These are phyloP conservation scores for Geodia barretti DNA, from an alignment of 37 sponge, comb jelly and placozoan genomes.

Conservation along the genomic window DNA sequence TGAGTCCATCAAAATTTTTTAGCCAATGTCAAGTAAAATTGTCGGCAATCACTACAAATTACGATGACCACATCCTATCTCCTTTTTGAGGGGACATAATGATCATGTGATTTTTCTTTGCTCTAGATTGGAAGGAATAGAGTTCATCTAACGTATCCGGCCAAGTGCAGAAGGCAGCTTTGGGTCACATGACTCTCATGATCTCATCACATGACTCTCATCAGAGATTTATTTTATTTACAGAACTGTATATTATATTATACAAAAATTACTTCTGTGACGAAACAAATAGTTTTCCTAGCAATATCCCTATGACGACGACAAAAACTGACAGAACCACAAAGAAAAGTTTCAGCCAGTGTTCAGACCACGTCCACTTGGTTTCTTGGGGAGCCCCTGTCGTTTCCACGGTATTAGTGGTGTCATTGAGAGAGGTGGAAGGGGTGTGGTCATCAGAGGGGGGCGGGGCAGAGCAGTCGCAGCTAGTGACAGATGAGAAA, in stretches of 20 bases:
- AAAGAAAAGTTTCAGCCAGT: conserved; percentile 17
- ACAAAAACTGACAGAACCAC: conserved; percentile 9
- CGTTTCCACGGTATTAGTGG: not conserved
- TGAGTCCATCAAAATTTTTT: too few relatives aligned
- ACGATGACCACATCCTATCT: too few relatives aligned
- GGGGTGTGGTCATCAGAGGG: not conserved
- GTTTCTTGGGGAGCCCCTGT: not conserved
- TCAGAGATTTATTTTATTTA: not conserved
- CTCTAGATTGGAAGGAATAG: conserved; percentile 75
- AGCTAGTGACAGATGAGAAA: not conserved
- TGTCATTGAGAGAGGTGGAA: not conserved
- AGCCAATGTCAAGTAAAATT: too few relatives aligned
- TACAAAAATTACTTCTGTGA: not conserved
- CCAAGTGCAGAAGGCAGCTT: too few relatives aligned
- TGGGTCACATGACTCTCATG: too few relatives aligned
- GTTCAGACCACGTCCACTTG: too few relatives aligned
- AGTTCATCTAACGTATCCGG: conserved; percentile 80
- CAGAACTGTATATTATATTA: not conserved
- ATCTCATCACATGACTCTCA: too few relatives aligned
- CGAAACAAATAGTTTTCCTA: conserved; percentile 18
- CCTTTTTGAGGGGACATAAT: too few relatives aligned
- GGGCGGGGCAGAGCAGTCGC: not conserved
- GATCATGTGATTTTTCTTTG: too few relatives aligned
- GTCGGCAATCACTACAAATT: too few relatives aligned
- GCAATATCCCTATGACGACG: conserved; percentile 11